Base-by-base conservation (phyloP, 1,140 invertebrate species). In the Apocrypta bakeri region DNA sequence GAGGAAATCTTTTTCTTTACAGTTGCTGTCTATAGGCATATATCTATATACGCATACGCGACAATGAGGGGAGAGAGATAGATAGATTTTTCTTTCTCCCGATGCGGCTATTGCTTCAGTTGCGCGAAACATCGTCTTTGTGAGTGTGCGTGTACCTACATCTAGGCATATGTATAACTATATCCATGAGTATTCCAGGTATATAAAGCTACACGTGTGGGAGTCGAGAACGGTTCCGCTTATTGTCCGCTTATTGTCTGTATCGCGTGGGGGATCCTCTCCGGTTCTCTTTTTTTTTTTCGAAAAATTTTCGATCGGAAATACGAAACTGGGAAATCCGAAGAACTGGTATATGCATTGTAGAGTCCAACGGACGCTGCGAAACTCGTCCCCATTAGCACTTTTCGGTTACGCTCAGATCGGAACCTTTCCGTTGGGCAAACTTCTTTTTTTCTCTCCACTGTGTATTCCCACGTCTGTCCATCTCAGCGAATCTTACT, bases 221-320 rank as follows among this genome's bases (percentile, higher is more conserved):
- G 78, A 83, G 81, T 83, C 84, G 80, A n/a, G n/a, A 86, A 87
- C 64, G 40, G 64, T 71, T 71, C 77, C 77, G 31, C 77, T n/a
- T n/a, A n/a, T n/a, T n/a, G 64, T 79, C 40, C 77, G 77, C 66
- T 79, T 33, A 79, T 79, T 79, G 63, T 69, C 17, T 31, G 4
- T 56, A 12, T 31, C 17, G 21, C 17, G n/a, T n/a, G n/a, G n/a
- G n/a, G n/a, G n/a, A n/a, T 66, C 0, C 73, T 9, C 29, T 3
- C 21, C 77, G 40, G 56, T 61, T 11, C 37, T 8, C 17, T 64
- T 42, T 9, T 31, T 56, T 71, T 48, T 79, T 31, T 69, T 9
- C 33, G 3, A 9, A 37, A 37, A 37, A 37, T 37, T 37, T 37
- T 37, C 33, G 33, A 2, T 37, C 33, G 3, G 33, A 37, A 37